Base-by-base conservation (phyloP, 1,140 invertebrate species). In the Harpegnathos saltator region DNA sequence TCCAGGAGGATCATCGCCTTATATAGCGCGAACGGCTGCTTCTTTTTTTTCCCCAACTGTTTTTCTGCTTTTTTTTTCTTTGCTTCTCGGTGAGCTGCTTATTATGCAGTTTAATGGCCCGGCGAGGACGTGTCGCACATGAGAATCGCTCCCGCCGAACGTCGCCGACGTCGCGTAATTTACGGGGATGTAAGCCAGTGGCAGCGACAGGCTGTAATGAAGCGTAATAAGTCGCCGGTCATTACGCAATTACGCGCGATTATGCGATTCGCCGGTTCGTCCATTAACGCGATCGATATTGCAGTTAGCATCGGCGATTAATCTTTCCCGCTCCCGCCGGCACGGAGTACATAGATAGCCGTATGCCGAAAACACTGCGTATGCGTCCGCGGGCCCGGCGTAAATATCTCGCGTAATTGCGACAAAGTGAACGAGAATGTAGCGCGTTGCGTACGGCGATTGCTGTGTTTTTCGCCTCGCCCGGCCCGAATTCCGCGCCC, bases 211-310 rank as follows among this genome's bases (percentile, higher is more conserved):
- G 29, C 22, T 26, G 33, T 44, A 71, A 80, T 71, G 77, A 71
- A 69, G 33, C 29, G 22, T 71, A 69, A 71, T 80, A 80, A 80
- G 52, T 48, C 22, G 12, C 59, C 7, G 22, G 17, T 71, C 33
- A 69, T 80, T 71, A 59, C 22, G 38, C 54, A 59, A 80, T 80
- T 80, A 71, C 22, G 29, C 4, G 14, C 52, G 50, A 69, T 78
- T 78, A 69, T 58, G 33, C 77, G 54, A 71, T 59, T 80, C 52
- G 14, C 22, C 14, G 19, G 7, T 44, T 58, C 5, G 12, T 48
- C 14, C 65, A 50, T 71, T 59, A 71, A 71, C 26, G 62, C 48
- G 33, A 54, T 69, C 63, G 65, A 69, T 68, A 58, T 78, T 69
- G 26, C 58, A 68, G 69, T 78, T 59, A 78, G 5, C 24, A 75